These are phyloP conservation scores for Drosophila littoralis DNA, from an alignment of 1,140 invertebrate species.

Conservation along the genomic window DNA sequence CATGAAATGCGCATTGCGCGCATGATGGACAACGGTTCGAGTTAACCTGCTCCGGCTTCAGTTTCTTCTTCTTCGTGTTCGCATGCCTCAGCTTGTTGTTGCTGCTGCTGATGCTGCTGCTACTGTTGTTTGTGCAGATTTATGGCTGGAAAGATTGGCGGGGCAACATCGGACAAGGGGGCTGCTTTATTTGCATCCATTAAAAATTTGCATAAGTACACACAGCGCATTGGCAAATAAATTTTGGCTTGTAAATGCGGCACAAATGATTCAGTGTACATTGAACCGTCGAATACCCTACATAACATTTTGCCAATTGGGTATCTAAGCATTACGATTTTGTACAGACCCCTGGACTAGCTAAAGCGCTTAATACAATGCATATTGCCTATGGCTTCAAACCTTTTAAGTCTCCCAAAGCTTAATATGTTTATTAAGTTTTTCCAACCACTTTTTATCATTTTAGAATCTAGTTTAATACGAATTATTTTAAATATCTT, in stretches of 20 bases:
- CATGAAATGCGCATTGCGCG: slow-evolving; percentile 41
- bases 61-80: neutral
- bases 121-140: slow-evolving; percentile 37
- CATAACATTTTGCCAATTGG: neutral
- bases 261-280: slow-evolving; percentile 17
- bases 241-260: slow-evolving; percentile 36
- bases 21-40: slow-evolving; percentile 27
- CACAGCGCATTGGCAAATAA: slow-evolving; percentile 33
- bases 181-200: slow-evolving; percentile 50
- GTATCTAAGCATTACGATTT: neutral
- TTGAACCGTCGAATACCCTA: slow-evolving; percentile 33
- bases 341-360: neutral
- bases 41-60: neutral
- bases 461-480: too few relatives aligned
- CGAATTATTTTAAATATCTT: too few relatives aligned
- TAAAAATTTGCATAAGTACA: slow-evolving; percentile 59
- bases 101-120: neutral
- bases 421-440: too few relatives aligned
- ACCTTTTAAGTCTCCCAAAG: too few relatives aligned
- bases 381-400: too few relatives aligned
- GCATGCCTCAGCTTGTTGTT: slow-evolving; percentile 11
- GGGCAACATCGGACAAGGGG: slow-evolving; percentile 20
- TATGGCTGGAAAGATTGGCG: slow-evolving; percentile 43
- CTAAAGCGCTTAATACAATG: too few relatives aligned
- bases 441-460: too few relatives aligned